Evolutionary conservation across 2,888 invertebrate species (phyloP).

Genomic region (Hydrotaea cyrtoneurina): DNA sequence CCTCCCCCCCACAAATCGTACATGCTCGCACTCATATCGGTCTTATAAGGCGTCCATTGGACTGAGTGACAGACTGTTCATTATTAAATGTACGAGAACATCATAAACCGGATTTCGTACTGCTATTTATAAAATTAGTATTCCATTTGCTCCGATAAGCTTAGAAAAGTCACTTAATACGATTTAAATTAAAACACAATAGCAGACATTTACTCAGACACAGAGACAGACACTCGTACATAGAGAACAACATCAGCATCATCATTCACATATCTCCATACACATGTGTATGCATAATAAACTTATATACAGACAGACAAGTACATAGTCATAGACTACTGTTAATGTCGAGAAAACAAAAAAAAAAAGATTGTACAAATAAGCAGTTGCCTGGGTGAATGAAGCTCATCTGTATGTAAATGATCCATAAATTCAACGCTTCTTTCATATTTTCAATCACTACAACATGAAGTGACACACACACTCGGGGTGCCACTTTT

Average conservation of each 20-base stretch:
- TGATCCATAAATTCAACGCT: constrained; percentile 62
- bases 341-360: constrained; percentile 19
- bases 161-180: constrained; percentile 44
- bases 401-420: constrained; percentile 58
- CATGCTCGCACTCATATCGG: background rate
- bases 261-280: background rate
- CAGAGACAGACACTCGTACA: background rate
- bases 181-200: constrained; percentile 58
- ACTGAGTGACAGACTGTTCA: background rate
- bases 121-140: constrained; percentile 59
- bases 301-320: constrained; percentile 2
- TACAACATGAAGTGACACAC: background rate
- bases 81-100: constrained; percentile 27
- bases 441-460: constrained; percentile 38
- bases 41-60: constrained; percentile 2
- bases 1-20: too few species aligned
- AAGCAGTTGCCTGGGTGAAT: background rate
- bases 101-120: constrained; percentile 56
- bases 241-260: background rate
- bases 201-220: background rate
- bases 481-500: constrained; percentile 6
- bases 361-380: too few species aligned
- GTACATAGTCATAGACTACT: background rate
- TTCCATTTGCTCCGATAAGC: constrained; percentile 59
- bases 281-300: background rate